Conservation (phyloP, 1,140 invertebrate genomes). For the Zaprionus lachaisei region DNA sequence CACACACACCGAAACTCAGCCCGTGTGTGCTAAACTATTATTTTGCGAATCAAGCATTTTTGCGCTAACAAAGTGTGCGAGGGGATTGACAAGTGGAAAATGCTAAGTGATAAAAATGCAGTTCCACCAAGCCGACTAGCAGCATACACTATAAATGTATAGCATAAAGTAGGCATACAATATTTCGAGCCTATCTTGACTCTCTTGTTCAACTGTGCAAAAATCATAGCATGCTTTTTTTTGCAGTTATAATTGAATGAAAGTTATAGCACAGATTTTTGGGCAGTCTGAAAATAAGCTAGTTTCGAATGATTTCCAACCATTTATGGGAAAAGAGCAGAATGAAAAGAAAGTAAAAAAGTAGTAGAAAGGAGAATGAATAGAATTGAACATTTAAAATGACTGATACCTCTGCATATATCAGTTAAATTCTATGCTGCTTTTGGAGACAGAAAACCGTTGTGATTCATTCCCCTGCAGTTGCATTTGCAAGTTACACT, state of each 20-base stretch:
- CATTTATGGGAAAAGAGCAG: too few relatives aligned
- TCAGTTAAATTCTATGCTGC: too few relatives aligned
- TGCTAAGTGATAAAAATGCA: slow-evolving; percentile 20
- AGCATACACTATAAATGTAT: slow-evolving; percentile 8
- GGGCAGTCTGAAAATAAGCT: not conserved
- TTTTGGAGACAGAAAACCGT: slow-evolving; percentile 1
- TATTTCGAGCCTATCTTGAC: too few relatives aligned
- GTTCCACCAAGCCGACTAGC: not conserved
- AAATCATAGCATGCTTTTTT: too few relatives aligned
- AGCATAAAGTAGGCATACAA: too few relatives aligned
- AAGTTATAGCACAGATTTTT: not conserved
- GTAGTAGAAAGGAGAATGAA: not conserved
- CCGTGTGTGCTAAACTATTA: slow-evolving; percentile 35
- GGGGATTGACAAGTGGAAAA: slow-evolving; percentile 27
- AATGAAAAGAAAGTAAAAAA: too few relatives aligned
- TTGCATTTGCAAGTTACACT: slow-evolving; percentile 20
- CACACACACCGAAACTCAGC: slow-evolving; percentile 15
- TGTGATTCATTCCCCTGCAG: not conserved
- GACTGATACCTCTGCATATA: not conserved
- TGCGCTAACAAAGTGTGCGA: slow-evolving; percentile 29
- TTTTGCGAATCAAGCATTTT: slow-evolving; percentile 63
- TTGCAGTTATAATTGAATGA: too few relatives aligned
- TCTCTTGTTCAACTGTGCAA: too few relatives aligned
- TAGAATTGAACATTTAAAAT: not conserved
- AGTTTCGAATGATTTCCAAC: too few relatives aligned